Evolutionary conservation across 1,140 invertebrate species (phyloP).

Genomic region (Elymnias hypermnestra): DNA sequence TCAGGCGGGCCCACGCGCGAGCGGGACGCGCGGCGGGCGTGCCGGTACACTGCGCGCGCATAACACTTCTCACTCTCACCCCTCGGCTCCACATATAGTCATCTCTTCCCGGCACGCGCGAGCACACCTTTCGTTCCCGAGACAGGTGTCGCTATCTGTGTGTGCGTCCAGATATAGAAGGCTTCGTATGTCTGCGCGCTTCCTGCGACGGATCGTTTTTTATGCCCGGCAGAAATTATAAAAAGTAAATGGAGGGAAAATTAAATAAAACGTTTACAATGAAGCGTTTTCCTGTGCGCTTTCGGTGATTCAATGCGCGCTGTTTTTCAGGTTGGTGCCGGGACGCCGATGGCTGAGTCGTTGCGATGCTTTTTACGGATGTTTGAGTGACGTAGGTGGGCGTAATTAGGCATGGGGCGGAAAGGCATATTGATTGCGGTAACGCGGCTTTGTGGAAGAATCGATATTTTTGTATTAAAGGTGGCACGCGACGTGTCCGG

Average conservation of each 20-base stretch:
- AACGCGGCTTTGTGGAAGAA: constrained; percentile 71
- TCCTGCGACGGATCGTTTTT: constrained; percentile 74
- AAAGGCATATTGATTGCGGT: constrained; percentile 75
- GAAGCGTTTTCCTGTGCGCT: constrained; percentile 73
- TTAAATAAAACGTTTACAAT: constrained; percentile 76
- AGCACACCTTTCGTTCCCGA: constrained; percentile 74
- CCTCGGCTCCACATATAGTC: constrained; percentile 32
- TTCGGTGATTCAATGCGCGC: constrained; percentile 68
- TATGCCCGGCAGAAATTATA: constrained; percentile 74
- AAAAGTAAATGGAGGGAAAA: constrained; percentile 75
- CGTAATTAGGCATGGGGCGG: constrained; percentile 72
- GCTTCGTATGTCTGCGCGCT: constrained; percentile 53
- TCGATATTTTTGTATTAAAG: constrained; percentile 74
- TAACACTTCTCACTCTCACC: constrained; percentile 42
- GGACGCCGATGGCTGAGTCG: constrained; percentile 36
- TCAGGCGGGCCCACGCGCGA: constrained; percentile 50
- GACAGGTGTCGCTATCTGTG: constrained; percentile 66
- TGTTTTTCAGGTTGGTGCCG: constrained; percentile 56
- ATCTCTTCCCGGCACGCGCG: constrained; percentile 49
- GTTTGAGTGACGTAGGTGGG: constrained; percentile 70
- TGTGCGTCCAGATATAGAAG: constrained; percentile 56
- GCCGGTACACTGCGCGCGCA: constrained; percentile 64
- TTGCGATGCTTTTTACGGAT: constrained; percentile 65
- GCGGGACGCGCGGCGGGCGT: constrained; percentile 71
- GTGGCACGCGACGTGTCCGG: constrained; percentile 69